These are phyloP conservation scores for Mionectes olivaceus DNA, from an alignment of 2,797 vertebrate genomes.

Conservation along the genomic window DNA sequence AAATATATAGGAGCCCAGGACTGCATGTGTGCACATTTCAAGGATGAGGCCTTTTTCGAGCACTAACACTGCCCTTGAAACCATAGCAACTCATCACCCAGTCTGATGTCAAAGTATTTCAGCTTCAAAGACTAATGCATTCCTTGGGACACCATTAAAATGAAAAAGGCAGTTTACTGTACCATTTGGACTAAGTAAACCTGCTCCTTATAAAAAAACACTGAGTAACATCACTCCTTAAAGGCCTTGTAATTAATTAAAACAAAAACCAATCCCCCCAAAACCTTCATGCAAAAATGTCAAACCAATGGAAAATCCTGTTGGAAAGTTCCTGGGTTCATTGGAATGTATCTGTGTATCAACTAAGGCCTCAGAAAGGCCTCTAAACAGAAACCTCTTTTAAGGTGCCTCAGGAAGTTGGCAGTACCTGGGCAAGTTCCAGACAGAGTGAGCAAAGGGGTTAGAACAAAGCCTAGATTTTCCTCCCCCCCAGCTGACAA, in stretches of 20 bases:
- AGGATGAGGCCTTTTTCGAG: conserved; percentile 28
- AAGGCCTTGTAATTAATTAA: neutral
- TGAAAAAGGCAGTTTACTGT: conserved; percentile 56
- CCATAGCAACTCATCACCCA: conserved; percentile 74
- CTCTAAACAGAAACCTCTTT: neutral
- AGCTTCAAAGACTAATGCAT: conserved; percentile 74
- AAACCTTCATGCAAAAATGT: neutral
- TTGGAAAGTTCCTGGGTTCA: neutral
- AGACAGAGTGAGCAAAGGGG: neutral
- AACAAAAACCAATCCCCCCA: neutral
- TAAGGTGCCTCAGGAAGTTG: neutral
- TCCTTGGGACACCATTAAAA: conserved; percentile 60
- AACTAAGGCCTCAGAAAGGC: neutral
- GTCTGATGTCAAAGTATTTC: conserved; percentile 76
- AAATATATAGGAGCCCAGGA: conserved; percentile 38
- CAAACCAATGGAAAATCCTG: conserved; percentile 23
- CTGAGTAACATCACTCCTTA: conserved; percentile 12
- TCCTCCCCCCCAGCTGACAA: conserved; percentile 23
- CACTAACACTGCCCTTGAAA: conserved; percentile 69
- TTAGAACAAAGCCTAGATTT: neutral
- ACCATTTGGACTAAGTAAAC: conserved; percentile 59
- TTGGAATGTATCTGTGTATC: neutral
- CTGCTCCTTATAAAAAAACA: conserved; percentile 58
- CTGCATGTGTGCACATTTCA: neutral
- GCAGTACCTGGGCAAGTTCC: neutral